Conservation (phyloP, 2,113 vertebrate species). For the Oncorhynchus mykiss region DNA sequence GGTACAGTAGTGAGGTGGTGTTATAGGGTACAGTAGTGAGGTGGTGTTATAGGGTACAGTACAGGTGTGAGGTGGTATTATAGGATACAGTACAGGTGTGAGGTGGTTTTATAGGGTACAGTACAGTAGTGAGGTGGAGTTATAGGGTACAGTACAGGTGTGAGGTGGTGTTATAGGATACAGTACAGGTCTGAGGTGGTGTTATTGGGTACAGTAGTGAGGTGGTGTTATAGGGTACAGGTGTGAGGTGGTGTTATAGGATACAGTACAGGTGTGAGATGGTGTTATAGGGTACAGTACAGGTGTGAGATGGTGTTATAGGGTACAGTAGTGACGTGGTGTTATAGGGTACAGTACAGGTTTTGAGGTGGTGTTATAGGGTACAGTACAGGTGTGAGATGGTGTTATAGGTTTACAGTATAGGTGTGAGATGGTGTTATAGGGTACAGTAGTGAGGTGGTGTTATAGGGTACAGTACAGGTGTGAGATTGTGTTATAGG, state of each 20-base stretch:
- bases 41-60: not conserved
- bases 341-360: not conserved
- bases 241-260: not conserved
- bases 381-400: not conserved
- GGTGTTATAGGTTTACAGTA: too few relatives aligned
- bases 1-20: not conserved
- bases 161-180: not conserved
- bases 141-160: not conserved
- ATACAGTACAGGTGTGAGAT: not conserved
- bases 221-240: not conserved
- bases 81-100: not conserved
- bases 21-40: not conserved
- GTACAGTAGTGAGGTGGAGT: not conserved
- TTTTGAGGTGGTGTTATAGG: not conserved
- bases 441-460: not conserved
- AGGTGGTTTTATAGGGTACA: not conserved
- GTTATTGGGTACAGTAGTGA: not conserved
- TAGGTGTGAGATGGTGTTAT: not conserved
- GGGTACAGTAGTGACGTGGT: not conserved
- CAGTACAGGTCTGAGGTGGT: not conserved
- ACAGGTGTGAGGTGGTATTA: not conserved
- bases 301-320: not conserved
- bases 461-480: not conserved
- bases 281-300: too few relatives aligned
- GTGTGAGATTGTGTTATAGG: not conserved